phyloP scores from a whole-genome alignment of 2,113 vertebrate genomes.

The Barbus barbus region DNA sequence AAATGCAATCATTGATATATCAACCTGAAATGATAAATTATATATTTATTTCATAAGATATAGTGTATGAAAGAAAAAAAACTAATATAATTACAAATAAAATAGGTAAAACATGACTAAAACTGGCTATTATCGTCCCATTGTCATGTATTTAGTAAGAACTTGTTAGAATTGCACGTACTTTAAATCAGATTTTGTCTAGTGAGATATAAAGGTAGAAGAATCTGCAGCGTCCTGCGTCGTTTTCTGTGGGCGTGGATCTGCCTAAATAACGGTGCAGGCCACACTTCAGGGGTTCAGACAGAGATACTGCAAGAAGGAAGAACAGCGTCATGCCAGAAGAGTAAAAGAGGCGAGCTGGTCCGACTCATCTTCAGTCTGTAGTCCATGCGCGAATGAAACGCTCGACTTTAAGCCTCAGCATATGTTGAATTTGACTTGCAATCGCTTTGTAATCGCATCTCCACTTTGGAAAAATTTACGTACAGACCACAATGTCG shows the following conservation, averaged over 20 bases:
- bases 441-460: not conserved
- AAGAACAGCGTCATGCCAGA: not conserved
- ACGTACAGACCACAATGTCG: not conserved
- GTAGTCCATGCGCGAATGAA: not conserved
- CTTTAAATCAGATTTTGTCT: not conserved
- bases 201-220: not conserved
- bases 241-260: conserved; percentile 32
- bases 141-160: not conserved
- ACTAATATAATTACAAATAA: too few relatives aligned
- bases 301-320: not conserved
- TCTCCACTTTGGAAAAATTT: not conserved
- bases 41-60: too few relatives aligned
- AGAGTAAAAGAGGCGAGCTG: not conserved
- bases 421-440: conserved; percentile 8
- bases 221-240: not conserved
- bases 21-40: too few relatives aligned
- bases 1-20: too few relatives aligned
- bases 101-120: too few relatives aligned
- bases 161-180: not conserved
- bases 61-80: too few relatives aligned
- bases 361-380: not conserved
- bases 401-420: not conserved
- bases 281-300: not conserved
- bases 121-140: not conserved
- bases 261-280: conserved; percentile 1